phyloP scores from a whole-genome alignment of 2,888 invertebrate species.

The Agonopterix heracliana region DNA sequence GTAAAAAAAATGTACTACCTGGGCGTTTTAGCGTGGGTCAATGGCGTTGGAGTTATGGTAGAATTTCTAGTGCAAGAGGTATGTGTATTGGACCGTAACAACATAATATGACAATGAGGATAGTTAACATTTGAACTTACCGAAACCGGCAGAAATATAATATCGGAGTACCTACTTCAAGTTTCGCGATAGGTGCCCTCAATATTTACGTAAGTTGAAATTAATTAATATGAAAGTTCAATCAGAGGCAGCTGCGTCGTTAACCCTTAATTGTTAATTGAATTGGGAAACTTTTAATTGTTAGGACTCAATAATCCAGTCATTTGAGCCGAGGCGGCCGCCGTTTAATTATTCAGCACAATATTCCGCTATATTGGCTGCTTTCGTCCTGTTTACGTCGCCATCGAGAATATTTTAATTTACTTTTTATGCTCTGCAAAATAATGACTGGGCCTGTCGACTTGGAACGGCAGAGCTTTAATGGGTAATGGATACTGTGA shows the following conservation, averaged over 20 bases:
- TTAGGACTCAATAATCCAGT: conserved; percentile 50
- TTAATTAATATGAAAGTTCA: conserved; percentile 45
- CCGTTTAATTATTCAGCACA: conserved; percentile 54
- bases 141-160: background rate
- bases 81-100: too few species aligned
- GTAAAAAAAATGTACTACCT: too few species aligned
- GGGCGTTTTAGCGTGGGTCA: too few species aligned
- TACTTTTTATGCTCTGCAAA: conserved; percentile 12
- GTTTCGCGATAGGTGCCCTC: conserved; percentile 21
- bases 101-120: too few species aligned
- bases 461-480: background rate
- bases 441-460: conserved; percentile 8
- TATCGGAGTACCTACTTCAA: conserved; percentile 4
- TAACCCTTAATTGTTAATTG: conserved; percentile 53
- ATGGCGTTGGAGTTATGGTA: too few species aligned
- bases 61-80: too few species aligned
- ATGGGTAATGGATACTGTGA: background rate
- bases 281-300: conserved; percentile 52
- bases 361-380: conserved; percentile 32
- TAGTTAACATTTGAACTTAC: too few species aligned
- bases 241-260: conserved; percentile 40
- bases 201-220: conserved; percentile 29
- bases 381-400: conserved; percentile 26
- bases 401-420: conserved; percentile 26
- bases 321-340: conserved; percentile 27